Percentiles rank a stretch among this genome's conserved stretches.
phyloP scores from a whole-genome alignment of 1,140 invertebrate genomes.

The Drosophila ironensis region DNA sequence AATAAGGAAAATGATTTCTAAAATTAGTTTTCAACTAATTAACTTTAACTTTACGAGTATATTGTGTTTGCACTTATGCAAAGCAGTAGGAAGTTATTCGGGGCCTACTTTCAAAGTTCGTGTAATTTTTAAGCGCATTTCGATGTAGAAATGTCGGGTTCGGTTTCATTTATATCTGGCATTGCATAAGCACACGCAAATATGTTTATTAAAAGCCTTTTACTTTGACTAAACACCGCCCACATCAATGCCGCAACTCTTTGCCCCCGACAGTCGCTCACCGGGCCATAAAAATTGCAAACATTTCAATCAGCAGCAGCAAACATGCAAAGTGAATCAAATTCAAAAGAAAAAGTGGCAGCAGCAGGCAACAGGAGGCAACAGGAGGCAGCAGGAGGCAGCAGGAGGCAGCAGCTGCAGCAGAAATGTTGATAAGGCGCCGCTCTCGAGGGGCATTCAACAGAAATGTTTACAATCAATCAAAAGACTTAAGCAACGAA shows the following conservation, averaged over 20 bases:
- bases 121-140: constrained; percentile 34
- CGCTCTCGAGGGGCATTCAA: constrained; percentile 3
- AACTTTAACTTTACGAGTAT: neutral
- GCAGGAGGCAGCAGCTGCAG: too few species aligned
- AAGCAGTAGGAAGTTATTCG: constrained; percentile 22
- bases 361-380: too few species aligned
- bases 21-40: neutral
- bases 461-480: constrained; percentile 42
- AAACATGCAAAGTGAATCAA: constrained; percentile 40
- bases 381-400: too few species aligned
- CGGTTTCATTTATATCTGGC: constrained; percentile 13
- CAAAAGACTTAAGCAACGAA: constrained; percentile 70
- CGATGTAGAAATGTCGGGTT: constrained; percentile 37
- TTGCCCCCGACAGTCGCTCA: neutral
- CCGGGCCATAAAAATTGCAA: constrained; percentile 19
- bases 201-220: constrained; percentile 68
- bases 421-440: constrained; percentile 15
- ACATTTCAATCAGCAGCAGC: constrained; percentile 44
- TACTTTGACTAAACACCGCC: constrained; percentile 52
- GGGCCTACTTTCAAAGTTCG: constrained; percentile 37
- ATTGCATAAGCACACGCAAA: constrained; percentile 67
- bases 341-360: constrained; percentile 13
- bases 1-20: too few species aligned
- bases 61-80: neutral
- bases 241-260: constrained; percentile 10